Evolutionary conservation across 2,113 vertebrate species (phyloP).

Genomic region (Anoplopoma fimbria): DNA sequence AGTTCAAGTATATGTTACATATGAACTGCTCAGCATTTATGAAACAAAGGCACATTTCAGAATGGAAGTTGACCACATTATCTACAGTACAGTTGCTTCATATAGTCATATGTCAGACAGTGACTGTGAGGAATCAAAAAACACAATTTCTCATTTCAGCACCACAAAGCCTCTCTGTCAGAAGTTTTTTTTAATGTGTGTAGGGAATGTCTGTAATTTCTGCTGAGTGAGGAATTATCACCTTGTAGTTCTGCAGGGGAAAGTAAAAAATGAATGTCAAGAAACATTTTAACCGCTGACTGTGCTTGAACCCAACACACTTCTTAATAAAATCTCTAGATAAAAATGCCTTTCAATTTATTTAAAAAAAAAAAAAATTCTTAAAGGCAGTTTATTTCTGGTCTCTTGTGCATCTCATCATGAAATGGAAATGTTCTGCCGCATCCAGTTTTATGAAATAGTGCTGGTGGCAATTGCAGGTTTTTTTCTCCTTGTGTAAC

Average conservation of each 20-base stretch:
- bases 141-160: neutral
- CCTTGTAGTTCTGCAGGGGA: neutral
- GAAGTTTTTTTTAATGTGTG: neutral
- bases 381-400: no score
- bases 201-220: neutral
- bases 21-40: neutral
- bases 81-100: neutral
- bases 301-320: neutral
- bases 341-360: no score
- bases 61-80: neutral
- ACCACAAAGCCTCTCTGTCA: neutral
- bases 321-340: neutral
- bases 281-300: neutral
- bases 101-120: neutral
- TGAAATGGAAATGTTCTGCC: no score
- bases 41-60: neutral
- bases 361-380: no score
- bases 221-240: conserved; percentile 12
- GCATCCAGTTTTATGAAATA: no score
- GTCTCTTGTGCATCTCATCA: no score
- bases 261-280: neutral
- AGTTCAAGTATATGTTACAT: neutral
- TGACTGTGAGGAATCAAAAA: neutral
- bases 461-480: no score
- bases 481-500: no score